Evolutionary conservation across 2,797 vertebrate genomes (phyloP).

Genomic region (Petrocephalus schoutedeni): DNA sequence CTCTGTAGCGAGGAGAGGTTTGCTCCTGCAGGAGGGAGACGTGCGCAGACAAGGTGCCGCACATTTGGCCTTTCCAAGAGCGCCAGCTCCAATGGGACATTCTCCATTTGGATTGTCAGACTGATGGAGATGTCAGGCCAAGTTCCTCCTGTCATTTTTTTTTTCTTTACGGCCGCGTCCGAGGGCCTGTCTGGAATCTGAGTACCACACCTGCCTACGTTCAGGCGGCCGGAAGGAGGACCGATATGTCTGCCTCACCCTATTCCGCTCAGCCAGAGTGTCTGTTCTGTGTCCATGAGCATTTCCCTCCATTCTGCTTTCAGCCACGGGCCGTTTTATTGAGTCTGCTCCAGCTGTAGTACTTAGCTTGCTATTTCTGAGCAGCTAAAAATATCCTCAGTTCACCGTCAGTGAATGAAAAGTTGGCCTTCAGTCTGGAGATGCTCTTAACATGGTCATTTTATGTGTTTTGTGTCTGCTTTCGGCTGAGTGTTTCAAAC

Average conservation of each 20-base stretch:
- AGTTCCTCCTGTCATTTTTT: neutral
- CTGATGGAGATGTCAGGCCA: neutral
- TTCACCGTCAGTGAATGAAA: neutral
- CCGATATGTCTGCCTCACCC: neutral
- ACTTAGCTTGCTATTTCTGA: neutral
- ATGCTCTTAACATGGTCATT: neutral
- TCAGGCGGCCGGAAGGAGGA: neutral
- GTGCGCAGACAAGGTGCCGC: neutral
- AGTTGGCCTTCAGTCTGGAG: neutral
- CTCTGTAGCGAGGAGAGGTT: neutral
- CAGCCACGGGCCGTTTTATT: neutral
- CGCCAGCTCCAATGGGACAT: constrained; percentile 3
- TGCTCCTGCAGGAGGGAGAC: neutral
- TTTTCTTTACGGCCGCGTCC: neutral
- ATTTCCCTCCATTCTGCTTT: neutral
- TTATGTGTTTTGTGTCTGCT: neutral
- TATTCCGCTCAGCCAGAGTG: neutral
- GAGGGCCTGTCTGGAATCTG: neutral
- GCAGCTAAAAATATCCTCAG: neutral
- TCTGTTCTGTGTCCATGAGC: neutral
- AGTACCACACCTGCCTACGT: neutral
- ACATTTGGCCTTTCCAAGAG: neutral
- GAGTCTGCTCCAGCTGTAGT: neutral
- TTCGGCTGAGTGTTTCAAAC: neutral
- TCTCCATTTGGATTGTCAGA: constrained; percentile 6